Evolutionary conservation across 2,113 vertebrate genomes (phyloP).

Genomic region (Tyto alba): DNA sequence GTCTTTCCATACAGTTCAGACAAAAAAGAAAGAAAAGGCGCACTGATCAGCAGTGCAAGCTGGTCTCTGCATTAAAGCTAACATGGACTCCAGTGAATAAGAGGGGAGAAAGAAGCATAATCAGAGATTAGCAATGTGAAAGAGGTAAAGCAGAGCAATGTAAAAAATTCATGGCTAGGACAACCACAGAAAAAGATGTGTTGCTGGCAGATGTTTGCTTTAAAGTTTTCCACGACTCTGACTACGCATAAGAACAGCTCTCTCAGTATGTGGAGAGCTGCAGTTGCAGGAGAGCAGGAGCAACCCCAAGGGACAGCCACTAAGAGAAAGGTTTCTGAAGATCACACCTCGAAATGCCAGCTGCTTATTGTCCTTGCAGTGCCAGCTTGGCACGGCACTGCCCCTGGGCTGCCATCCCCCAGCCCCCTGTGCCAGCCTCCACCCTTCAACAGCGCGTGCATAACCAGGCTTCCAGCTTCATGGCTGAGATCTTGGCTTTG

Average conservation of each 20-base stretch:
- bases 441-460: neutral
- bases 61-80: neutral
- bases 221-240: neutral
- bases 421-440: neutral
- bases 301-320: neutral
- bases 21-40: accelerated
- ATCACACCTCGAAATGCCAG: neutral
- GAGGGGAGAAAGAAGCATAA: neutral
- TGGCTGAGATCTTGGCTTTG: neutral
- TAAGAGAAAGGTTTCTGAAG: neutral
- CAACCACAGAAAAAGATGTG: slow-evolving; percentile 9
- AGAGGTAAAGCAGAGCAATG: neutral
- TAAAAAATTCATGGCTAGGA: neutral
- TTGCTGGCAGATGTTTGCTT: neutral
- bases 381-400: neutral
- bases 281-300: neutral
- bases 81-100: neutral
- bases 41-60: neutral
- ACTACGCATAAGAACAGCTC: neutral
- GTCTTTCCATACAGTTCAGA: neutral
- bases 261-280: neutral
- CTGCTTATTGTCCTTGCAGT: neutral
- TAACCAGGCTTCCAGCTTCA: neutral
- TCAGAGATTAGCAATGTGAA: neutral
- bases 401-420: neutral